A percentile compares a stretch with the other conserved stretches of the same genome.
Evolutionary conservation across 1,140 invertebrate species (phyloP).

Genomic region (Panagrolaimus sp.): DNA sequence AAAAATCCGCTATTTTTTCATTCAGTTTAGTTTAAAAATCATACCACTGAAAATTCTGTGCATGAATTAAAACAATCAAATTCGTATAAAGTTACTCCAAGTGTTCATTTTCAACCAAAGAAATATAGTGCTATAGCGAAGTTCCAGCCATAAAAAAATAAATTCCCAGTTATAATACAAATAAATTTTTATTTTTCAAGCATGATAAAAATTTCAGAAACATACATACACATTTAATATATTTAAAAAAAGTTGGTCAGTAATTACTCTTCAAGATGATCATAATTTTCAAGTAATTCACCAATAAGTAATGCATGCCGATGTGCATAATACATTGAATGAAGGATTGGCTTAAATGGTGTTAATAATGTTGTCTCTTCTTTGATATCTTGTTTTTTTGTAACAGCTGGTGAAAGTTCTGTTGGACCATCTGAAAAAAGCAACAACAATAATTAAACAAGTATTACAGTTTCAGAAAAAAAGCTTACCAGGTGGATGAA

Average conservation of each 20-base stretch:
- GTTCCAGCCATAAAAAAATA: too few species aligned
- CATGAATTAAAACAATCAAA: too few species aligned
- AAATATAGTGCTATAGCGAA: too few species aligned
- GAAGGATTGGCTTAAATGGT: background rate
- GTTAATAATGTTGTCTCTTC: background rate
- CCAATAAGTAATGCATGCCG: background rate
- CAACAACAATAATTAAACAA: background rate
- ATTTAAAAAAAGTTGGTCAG: background rate
- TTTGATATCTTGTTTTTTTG: background rate
- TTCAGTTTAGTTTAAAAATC: too few species aligned
- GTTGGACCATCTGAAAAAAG: background rate
- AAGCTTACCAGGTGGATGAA: conserved; percentile 9
- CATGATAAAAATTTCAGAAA: too few species aligned
- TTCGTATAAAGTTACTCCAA: too few species aligned
- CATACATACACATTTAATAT: too few species aligned
- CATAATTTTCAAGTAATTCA: background rate
- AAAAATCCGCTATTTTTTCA: too few species aligned
- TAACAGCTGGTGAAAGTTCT: background rate
- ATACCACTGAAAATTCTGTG: too few species aligned
- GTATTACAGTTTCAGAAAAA: background rate
- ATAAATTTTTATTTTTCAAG: too few species aligned
- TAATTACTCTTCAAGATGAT: conserved; percentile 4
- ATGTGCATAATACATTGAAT: conserved; percentile 8
- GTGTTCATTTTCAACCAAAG: too few species aligned
- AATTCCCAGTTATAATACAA: too few species aligned